phyloP scores from a whole-genome alignment of 2,113 vertebrate genomes.

The Chunga burmeisteri region DNA sequence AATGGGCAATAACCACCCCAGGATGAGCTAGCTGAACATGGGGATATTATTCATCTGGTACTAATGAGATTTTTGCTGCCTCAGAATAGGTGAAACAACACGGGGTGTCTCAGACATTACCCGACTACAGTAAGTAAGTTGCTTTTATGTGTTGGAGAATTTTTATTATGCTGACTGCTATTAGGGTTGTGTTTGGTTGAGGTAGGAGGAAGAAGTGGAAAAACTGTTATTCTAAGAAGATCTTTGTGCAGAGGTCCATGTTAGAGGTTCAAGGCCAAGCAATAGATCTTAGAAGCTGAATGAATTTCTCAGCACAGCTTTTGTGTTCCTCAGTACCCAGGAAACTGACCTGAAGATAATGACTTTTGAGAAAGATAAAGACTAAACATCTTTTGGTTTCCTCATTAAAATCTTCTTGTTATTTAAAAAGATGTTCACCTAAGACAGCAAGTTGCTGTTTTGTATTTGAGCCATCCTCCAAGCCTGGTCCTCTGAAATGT shows the following conservation, averaged over 20 bases:
- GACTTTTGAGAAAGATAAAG: not conserved
- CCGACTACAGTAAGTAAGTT: not conserved
- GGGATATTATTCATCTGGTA: not conserved
- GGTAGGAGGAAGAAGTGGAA: not conserved
- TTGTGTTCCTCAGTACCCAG: not conserved
- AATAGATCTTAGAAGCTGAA: not conserved
- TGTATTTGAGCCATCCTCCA: not conserved
- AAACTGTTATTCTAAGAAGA: not conserved
- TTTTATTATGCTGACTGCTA: not conserved
- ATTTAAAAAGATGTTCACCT: not conserved
- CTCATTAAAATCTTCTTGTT: slow-evolving; percentile 35
- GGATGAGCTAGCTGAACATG: not conserved
- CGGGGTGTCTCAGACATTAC: not conserved
- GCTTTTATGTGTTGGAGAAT: not conserved
- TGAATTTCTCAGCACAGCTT: not conserved
- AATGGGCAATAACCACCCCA: not conserved
- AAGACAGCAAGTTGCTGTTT: not conserved
- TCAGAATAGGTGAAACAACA: not conserved
- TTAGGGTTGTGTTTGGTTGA: not conserved
- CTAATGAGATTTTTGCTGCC: slow-evolving; percentile 30
- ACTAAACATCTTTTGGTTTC: not conserved
- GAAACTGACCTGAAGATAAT: not conserved
- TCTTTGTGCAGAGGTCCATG: not conserved
- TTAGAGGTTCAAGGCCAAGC: slow-evolving; percentile 25
- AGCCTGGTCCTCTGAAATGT: not conserved